A percentile compares a stretch with the other conserved stretches of the same genome.
These are phyloP conservation scores for Neosilurus hyrtlii DNA, from an alignment of 2,797 vertebrate genomes.

Conservation along the genomic window DNA sequence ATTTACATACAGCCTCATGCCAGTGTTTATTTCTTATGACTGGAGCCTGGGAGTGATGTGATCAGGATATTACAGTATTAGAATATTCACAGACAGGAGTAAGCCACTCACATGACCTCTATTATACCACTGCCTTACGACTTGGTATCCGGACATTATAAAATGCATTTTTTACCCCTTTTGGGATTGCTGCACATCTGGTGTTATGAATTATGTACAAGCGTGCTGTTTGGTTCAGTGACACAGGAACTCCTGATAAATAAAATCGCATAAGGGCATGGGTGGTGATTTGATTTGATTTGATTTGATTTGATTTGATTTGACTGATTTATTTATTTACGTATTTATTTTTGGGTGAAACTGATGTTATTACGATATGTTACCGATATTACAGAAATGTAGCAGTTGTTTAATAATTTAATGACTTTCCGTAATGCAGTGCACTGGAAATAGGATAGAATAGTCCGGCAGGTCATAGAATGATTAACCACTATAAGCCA, in stretches of 20 bases:
- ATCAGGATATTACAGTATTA: background rate
- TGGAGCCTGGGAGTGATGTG: background rate
- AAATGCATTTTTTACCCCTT: background rate
- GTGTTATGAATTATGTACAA: slow-evolving; percentile 10
- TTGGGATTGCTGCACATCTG: slow-evolving; percentile 21
- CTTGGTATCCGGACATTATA: slow-evolving; percentile 16
- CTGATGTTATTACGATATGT: background rate
- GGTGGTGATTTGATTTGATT: too few species aligned
- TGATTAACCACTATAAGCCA: too few species aligned
- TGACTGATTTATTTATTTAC: too few species aligned
- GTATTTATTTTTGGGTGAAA: background rate
- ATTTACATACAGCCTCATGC: background rate
- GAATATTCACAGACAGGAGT: background rate
- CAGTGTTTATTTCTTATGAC: background rate
- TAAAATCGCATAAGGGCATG: background rate
- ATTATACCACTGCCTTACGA: slow-evolving; percentile 3
- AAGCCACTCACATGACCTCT: background rate
- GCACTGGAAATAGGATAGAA: background rate
- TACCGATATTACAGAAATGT: too few species aligned
- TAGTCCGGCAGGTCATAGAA: background rate
- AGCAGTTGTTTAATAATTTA: background rate
- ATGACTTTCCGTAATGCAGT: too few species aligned
- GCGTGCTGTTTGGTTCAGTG: background rate
- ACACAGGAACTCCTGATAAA: background rate
- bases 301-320: too few species aligned